Conservation (phyloP, 1,140 invertebrate genomes). For the Phthorimaea operculella region DNA sequence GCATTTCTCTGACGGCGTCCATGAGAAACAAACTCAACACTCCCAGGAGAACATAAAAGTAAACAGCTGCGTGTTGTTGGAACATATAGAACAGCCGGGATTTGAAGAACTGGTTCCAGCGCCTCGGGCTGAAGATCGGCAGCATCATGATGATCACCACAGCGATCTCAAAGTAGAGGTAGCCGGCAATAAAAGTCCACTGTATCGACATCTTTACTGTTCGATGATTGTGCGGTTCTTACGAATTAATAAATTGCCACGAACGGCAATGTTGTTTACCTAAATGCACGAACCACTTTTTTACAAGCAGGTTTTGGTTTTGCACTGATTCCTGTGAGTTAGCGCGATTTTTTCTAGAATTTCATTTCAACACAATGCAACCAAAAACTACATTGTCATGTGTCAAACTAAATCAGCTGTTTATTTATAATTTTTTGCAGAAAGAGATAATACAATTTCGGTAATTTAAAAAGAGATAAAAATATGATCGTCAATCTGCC, state of each 20-base stretch:
- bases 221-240: neutral
- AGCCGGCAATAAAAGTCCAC: conserved; percentile 58
- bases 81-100: conserved; percentile 46
- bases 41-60: conserved; percentile 52
- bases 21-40: conserved; percentile 47
- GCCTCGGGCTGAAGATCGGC: conserved; percentile 53
- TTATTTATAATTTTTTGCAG: neutral
- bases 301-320: too few species aligned
- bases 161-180: conserved; percentile 52
- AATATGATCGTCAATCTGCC: neutral
- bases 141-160: conserved; percentile 51
- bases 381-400: neutral
- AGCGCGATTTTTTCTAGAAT: neutral
- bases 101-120: conserved; percentile 51
- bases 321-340: neutral
- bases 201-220: conserved; percentile 52
- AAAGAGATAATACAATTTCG: neutral
- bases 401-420: conserved; percentile 1
- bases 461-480: neutral
- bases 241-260: too few species aligned
- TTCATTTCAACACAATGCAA: neutral
- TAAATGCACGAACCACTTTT: too few species aligned
- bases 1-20: conserved; percentile 59
- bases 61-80: conserved; percentile 37
- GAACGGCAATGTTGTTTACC: too few species aligned